Evolutionary conservation across 2,113 vertebrate species (phyloP).

Genomic region (Rhizomys pruinosus): DNA sequence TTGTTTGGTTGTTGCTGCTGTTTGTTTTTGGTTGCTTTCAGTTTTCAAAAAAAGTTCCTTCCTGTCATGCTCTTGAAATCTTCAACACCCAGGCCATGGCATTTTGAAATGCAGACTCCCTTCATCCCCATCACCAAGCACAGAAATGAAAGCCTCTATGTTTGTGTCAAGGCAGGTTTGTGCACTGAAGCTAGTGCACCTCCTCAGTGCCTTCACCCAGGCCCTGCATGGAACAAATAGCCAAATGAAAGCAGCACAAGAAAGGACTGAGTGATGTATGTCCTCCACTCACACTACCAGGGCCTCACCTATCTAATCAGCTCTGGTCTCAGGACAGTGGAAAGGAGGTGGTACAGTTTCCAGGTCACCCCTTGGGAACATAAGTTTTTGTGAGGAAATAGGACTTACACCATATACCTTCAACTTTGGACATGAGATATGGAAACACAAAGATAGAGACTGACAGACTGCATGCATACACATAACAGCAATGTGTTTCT

Average conservation of each 20-base stretch:
- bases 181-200: not conserved
- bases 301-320: rapidly evolving
- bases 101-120: not conserved
- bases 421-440: not conserved
- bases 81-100: not conserved
- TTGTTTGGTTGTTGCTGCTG: not conserved
- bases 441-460: not conserved
- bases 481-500: not conserved
- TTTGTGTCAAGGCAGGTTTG: not conserved
- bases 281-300: not conserved
- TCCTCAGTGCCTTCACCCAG: rapidly evolving
- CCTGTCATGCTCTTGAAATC: not conserved
- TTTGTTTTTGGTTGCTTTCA: not conserved
- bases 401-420: not conserved
- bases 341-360: not conserved
- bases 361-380: not conserved
- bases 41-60: not conserved
- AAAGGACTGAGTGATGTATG: not conserved
- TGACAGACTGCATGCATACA: not conserved
- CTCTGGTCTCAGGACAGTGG: not conserved
- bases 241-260: not conserved
- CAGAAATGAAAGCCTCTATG: not conserved
- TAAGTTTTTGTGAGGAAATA: not conserved
- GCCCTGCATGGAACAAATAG: not conserved
- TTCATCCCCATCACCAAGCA: not conserved